Base-by-base conservation (phyloP, 2,113 vertebrate species). In the Romanogobio albipinnatus region DNA sequence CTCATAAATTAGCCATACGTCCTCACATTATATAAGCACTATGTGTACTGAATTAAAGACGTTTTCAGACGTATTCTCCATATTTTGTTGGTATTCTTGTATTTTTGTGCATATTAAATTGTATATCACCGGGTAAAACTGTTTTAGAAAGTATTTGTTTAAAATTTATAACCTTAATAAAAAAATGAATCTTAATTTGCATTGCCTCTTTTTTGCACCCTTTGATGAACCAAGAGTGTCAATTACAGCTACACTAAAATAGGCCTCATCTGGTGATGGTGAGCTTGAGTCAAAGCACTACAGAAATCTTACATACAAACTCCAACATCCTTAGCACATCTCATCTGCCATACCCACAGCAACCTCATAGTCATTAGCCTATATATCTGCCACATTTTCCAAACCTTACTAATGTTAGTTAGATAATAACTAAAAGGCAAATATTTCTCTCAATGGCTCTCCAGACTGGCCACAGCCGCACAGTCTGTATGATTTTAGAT, bases 81-180 rank as follows among this genome's bases (percentile, higher is more conserved):
- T 93, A 89, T 95, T 91, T 92, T 94, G 93, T 95, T 95, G 92
- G 88, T 95, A 94, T 95, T 93, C 92, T 93, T 96, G 96, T 96
- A 94, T 95, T 95, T 96, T 94, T 96, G 96, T 96, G 96, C 94
- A 92, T 94, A 94, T 92, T 93, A 95, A 96, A 96, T 95, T 97
- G 96, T 97, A 95, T 95, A 95, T 96, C 95, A 95, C 96, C 96
- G 96, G 96, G 92, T 96, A 93, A 96, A 97, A 97, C 97, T 97
- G 97, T 97, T 96, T 93, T 93, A 94, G 95, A 96, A 95, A 89
- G 85, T 92, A 91, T 95, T 96, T 96, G 95, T 96, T 95, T 95
- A 96, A 95, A 96, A 95, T 96, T 95, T 96, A 96, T 96, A 96
- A 97, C 92, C 96, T 96, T 96, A 97, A 98, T 97, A 97, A 97